Evolutionary conservation across 2,888 invertebrate species (phyloP).

Genomic region (Bhutanitis thaidina): DNA sequence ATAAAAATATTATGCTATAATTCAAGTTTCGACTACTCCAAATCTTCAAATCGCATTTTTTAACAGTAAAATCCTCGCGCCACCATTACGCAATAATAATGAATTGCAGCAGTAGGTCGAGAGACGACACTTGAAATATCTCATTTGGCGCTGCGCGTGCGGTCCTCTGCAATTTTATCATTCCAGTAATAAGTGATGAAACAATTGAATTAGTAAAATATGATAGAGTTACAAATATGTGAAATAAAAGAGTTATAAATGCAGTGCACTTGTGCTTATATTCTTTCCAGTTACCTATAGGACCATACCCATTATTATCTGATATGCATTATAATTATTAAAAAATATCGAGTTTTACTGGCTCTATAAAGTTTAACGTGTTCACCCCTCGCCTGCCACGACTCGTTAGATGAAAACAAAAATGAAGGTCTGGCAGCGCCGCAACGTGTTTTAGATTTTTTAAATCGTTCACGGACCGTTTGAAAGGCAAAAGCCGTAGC

Average conservation of each 20-base stretch:
- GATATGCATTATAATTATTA: no score
- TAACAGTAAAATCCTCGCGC: not conserved
- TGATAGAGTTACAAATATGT: no score
- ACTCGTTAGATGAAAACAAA: not conserved
- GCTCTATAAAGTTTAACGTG: not conserved
- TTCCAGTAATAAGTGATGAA: not conserved
- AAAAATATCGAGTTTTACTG: not conserved
- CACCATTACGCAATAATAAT: not conserved
- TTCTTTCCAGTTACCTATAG: no score
- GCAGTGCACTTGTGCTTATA: no score
- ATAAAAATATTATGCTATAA: no score
- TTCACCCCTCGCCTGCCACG: not conserved
- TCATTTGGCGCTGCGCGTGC: not conserved
- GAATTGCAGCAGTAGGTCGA: not conserved
- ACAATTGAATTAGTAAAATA: no score
- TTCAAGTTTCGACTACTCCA: no score
- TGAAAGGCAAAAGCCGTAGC: conserved; percentile 5
- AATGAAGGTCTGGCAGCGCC: not conserved
- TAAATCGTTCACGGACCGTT: conserved; percentile 2
- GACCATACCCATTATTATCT: no score
- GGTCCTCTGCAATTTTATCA: not conserved
- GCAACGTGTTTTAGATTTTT: not conserved
- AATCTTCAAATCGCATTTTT: not conserved
- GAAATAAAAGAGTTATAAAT: no score
- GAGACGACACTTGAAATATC: not conserved